Conservation (phyloP, 2,797 vertebrate genomes). For the Todus mexicanus region DNA sequence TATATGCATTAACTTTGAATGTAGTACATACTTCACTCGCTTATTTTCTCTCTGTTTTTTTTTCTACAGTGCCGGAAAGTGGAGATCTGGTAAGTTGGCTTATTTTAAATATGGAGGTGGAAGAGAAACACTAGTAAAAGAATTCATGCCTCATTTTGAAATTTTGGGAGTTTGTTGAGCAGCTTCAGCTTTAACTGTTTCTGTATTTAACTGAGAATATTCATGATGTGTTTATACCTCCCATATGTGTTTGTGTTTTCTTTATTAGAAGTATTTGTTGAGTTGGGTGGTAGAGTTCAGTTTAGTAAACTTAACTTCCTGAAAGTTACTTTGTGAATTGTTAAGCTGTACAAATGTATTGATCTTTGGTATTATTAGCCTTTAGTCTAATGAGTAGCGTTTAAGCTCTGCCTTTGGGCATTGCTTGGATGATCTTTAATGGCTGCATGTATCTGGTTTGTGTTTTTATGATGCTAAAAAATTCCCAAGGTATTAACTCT, state of each 20-base stretch:
- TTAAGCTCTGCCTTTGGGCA: background rate
- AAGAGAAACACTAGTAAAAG: background rate
- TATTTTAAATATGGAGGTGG: background rate
- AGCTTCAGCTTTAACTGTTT: background rate
- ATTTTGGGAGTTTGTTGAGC: background rate
- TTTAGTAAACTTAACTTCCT: background rate
- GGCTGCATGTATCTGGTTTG: background rate
- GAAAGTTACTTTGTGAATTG: background rate
- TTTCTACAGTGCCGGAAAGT: slow-evolving; percentile 88
- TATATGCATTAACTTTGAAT: background rate
- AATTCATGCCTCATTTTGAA: background rate
- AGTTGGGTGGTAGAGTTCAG: background rate
- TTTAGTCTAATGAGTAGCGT: background rate
- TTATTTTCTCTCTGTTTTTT: slow-evolving; percentile 6
- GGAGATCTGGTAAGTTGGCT: slow-evolving; percentile 91
- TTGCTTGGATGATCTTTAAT: background rate
- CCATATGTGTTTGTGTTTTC: background rate
- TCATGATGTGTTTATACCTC: background rate
- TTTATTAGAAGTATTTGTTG: background rate
- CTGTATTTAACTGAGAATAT: background rate
- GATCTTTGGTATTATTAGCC: background rate
- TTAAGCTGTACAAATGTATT: background rate
- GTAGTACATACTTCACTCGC: background rate
- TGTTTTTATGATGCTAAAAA: background rate
- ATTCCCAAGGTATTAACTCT: background rate